These are phyloP conservation scores for Embiotoca jacksoni DNA, from an alignment of 2,113 vertebrate species.

Conservation along the genomic window DNA sequence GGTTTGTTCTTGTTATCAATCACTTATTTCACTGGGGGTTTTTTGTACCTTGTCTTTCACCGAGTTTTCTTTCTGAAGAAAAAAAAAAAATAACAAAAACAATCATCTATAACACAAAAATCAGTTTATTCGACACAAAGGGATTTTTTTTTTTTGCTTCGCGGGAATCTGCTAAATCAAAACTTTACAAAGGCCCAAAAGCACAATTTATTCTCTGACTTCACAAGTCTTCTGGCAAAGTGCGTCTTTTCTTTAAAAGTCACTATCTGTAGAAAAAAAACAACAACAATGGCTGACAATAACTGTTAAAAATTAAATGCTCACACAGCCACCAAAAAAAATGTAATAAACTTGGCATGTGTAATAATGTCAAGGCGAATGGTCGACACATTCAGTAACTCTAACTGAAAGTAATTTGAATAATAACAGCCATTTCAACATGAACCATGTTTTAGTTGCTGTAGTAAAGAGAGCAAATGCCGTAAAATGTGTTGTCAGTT, in stretches of 20 bases:
- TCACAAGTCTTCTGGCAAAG: slow-evolving; percentile 4
- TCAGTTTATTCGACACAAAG: slow-evolving; percentile 5
- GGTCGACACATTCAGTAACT: no score
- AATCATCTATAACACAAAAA: background rate
- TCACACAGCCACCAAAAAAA: background rate
- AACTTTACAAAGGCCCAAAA: slow-evolving; percentile 12
- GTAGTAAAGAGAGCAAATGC: no score
- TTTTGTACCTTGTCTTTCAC: slow-evolving; percentile 15
- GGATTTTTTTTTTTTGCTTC: slow-evolving; percentile 4
- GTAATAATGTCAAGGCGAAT: background rate
- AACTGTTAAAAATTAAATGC: background rate
- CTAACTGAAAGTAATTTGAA: no score
- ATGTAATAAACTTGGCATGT: slow-evolving; percentile 11
- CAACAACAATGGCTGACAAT: background rate
- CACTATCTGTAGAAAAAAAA: background rate
- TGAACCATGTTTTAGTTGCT: no score
- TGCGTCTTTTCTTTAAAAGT: slow-evolving; percentile 18
- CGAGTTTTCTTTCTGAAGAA: slow-evolving; percentile 1
- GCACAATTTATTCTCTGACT: slow-evolving; percentile 19
- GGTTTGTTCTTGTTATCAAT: slow-evolving; percentile 54
- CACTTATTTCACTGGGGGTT: slow-evolving; percentile 32
- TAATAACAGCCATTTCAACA: no score
- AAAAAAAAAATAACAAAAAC: background rate
- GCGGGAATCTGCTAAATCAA: slow-evolving; percentile 7
- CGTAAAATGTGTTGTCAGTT: no score